Conservation (phyloP, 1,140 invertebrate genomes). For the Mercenaria mercenaria region DNA sequence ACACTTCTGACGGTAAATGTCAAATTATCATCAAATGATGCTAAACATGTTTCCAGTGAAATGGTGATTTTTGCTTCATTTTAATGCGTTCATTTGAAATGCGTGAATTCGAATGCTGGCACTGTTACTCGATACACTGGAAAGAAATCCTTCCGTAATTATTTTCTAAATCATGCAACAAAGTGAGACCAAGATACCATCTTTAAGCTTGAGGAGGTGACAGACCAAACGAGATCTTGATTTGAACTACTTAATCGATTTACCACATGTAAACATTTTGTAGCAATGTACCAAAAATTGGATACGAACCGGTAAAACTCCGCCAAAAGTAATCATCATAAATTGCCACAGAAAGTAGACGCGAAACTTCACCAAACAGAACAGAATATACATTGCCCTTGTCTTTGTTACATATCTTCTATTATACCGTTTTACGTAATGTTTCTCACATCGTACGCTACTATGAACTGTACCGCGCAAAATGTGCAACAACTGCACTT, state of each 20-base stretch:
- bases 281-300: neutral
- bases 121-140: slow-evolving; percentile 49
- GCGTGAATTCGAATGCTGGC: slow-evolving; percentile 12
- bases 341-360: neutral
- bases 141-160: slow-evolving; percentile 39
- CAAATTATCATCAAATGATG: slow-evolving; percentile 64
- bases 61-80: slow-evolving; percentile 37
- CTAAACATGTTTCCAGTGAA: slow-evolving; percentile 58
- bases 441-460: no score
- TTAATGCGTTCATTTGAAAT: slow-evolving; percentile 59
- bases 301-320: neutral
- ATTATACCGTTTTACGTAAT: no score
- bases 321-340: neutral
- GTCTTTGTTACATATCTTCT: no score
- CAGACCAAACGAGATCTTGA: slow-evolving; percentile 63
- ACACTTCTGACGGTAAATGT: slow-evolving; percentile 50
- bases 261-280: slow-evolving; percentile 55
- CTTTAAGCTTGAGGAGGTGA: slow-evolving; percentile 50
- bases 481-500: no score
- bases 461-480: no score
- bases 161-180: slow-evolving; percentile 66
- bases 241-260: slow-evolving; percentile 54
- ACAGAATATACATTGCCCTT: no score
- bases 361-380: neutral
- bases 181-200: slow-evolving; percentile 45